Conservation (phyloP, 1,140 invertebrate genomes). For the Drosophila kurseongensis region DNA sequence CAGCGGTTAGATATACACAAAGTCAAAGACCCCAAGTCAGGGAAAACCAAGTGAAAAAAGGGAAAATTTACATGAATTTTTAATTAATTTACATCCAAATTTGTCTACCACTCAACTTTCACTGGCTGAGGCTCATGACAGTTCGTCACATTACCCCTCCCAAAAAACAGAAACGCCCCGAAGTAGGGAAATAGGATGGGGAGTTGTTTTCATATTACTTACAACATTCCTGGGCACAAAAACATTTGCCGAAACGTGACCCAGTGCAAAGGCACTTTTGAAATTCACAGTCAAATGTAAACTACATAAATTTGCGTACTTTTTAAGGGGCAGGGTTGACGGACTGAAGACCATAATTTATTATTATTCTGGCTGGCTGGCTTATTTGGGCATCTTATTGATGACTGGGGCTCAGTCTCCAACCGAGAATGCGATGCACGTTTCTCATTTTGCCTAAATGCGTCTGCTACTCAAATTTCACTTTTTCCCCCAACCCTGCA, state of each 20-base stretch:
- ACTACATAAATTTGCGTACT: slow-evolving; percentile 77
- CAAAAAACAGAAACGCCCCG: not conserved
- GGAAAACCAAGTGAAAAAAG: slow-evolving; percentile 3
- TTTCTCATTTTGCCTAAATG: slow-evolving; percentile 77
- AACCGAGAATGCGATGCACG: slow-evolving; percentile 69
- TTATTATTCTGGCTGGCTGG: slow-evolving; percentile 40
- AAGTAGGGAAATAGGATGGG: not conserved
- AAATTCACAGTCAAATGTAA: slow-evolving; percentile 69
- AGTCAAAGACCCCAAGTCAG: slow-evolving; percentile 31
- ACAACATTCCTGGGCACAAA: slow-evolving; percentile 40
- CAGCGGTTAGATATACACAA: not conserved
- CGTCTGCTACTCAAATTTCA: slow-evolving; percentile 57
- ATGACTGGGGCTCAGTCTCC: slow-evolving; percentile 50
- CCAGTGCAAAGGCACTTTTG: slow-evolving; percentile 39
- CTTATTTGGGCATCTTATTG: slow-evolving; percentile 80
- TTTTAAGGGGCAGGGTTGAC: not conserved
- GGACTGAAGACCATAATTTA: slow-evolving; percentile 38
- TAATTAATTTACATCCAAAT: slow-evolving; percentile 44
- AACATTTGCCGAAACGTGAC: slow-evolving; percentile 68
- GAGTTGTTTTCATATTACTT: slow-evolving; percentile 11
- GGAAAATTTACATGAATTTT: slow-evolving; percentile 49
- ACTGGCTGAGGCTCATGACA: slow-evolving; percentile 27
- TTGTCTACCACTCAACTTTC: slow-evolving; percentile 42
- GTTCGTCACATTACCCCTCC: slow-evolving; percentile 25
- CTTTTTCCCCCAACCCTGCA: slow-evolving; percentile 19